These are phyloP conservation scores for Pteruthius melanotis DNA, from an alignment of 2,113 vertebrate species.

Conservation along the genomic window DNA sequence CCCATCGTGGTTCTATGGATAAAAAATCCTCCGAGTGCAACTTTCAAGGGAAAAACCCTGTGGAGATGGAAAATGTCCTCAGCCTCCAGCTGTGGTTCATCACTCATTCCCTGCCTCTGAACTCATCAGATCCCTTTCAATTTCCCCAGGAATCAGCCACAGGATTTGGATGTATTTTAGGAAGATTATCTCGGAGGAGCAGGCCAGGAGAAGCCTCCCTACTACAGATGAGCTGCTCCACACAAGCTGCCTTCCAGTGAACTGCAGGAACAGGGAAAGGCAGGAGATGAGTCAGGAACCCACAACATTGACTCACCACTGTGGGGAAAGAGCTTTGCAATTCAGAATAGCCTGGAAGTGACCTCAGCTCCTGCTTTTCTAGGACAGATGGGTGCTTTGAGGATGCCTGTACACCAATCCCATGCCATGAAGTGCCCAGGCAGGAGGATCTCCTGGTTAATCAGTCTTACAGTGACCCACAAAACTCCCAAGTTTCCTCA, in stretches of 20 bases:
- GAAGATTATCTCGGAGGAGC: background rate
- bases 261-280: background rate
- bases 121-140: background rate
- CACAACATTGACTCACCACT: background rate
- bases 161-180: background rate
- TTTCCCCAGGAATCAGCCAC: background rate
- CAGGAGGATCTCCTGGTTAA: background rate
- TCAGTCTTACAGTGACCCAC: background rate
- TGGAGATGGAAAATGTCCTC: background rate
- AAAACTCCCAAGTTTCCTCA: background rate
- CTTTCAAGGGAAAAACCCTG: background rate
- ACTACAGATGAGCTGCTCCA: background rate
- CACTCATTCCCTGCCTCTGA: background rate
- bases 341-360: background rate
- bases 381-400: background rate
- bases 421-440: background rate
- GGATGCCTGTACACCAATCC: background rate
- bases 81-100: accelerated
- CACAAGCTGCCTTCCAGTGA: background rate
- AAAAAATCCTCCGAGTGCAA: background rate
- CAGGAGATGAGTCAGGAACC: background rate
- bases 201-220: background rate
- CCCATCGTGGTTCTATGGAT: background rate
- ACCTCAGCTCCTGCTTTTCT: background rate
- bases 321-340: background rate